phyloP scores from a whole-genome alignment of 2,888 invertebrate species.

The Drosophila tanythrix region DNA sequence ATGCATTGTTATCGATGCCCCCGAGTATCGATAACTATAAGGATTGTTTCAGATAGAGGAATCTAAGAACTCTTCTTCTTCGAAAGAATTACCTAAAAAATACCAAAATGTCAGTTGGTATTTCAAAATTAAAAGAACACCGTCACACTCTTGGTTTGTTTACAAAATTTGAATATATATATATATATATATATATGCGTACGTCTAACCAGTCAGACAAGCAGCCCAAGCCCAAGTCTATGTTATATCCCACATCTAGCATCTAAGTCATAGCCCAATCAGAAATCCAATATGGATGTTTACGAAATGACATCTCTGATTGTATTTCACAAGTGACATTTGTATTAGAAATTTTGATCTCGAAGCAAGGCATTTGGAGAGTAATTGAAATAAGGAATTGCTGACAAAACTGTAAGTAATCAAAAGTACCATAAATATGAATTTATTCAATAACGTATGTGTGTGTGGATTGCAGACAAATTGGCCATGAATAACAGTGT shows the following conservation, averaged over 20 bases:
- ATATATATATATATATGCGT: slow-evolving; percentile 3
- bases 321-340: slow-evolving; percentile 13
- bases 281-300: slow-evolving; percentile 29
- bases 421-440: no score
- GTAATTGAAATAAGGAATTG: slow-evolving; percentile 4
- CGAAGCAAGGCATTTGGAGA: not conserved
- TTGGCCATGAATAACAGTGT: slow-evolving; percentile 32
- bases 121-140: not conserved
- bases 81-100: not conserved
- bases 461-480: slow-evolving; percentile 13
- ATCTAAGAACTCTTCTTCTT: no score
- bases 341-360: slow-evolving; percentile 23
- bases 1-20: slow-evolving; percentile 20
- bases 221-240: no score
- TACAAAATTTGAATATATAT: not conserved
- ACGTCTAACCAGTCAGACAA: not conserved
- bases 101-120: not conserved
- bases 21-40: not conserved
- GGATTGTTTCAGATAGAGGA: not conserved
- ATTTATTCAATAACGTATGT: not conserved
- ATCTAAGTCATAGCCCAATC: not conserved
- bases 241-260: not conserved
- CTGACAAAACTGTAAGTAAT: slow-evolving; percentile 15
- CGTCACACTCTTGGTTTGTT: not conserved
- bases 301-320: slow-evolving; percentile 13